A percentile compares a stretch with the other conserved stretches of the same genome.
Conservation (phyloP, 2,888 invertebrate species). For the Cryptocephalus moraei region DNA sequence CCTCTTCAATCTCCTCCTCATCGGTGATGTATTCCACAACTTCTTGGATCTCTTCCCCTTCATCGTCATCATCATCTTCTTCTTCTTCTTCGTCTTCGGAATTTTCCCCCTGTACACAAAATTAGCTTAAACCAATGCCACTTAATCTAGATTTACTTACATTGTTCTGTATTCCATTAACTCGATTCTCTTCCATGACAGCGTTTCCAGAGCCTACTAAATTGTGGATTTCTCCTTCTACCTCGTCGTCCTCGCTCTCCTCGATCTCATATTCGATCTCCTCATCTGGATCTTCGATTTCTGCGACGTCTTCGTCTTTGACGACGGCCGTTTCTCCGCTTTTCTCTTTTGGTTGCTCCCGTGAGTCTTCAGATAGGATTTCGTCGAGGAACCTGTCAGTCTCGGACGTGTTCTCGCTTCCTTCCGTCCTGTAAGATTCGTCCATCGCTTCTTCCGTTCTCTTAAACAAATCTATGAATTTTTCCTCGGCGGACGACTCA, state of each 20-base stretch:
- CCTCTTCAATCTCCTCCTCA: not conserved
- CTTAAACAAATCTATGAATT: not conserved
- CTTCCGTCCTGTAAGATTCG: not conserved
- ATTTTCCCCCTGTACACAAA: not conserved
- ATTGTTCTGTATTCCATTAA: too few species aligned
- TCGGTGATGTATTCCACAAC: constrained; percentile 4
- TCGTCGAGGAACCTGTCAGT: not conserved
- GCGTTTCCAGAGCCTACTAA: not conserved
- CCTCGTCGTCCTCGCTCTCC: constrained; percentile 1
- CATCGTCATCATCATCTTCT: constrained; percentile 3
- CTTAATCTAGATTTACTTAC: too few species aligned
- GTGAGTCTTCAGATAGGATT: constrained; percentile 1
- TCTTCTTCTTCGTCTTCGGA: constrained; percentile 3
- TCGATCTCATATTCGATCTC: constrained; percentile 3
- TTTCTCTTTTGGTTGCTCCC: constrained; percentile 7
- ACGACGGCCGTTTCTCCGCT: constrained; percentile 7
- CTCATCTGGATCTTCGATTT: not conserved
- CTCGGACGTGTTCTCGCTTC: not conserved
- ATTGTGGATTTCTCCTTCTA: constrained; percentile 1
- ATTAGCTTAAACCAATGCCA: too few species aligned
- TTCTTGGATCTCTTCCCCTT: constrained; percentile 4
- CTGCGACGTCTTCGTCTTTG: not conserved
- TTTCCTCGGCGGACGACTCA: not conserved
- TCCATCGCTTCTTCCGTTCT: not conserved
- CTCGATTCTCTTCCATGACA: too few species aligned